These are phyloP conservation scores for Amphiprion ocellaris DNA, from an alignment of 2,113 vertebrate genomes.

Conservation along the genomic window DNA sequence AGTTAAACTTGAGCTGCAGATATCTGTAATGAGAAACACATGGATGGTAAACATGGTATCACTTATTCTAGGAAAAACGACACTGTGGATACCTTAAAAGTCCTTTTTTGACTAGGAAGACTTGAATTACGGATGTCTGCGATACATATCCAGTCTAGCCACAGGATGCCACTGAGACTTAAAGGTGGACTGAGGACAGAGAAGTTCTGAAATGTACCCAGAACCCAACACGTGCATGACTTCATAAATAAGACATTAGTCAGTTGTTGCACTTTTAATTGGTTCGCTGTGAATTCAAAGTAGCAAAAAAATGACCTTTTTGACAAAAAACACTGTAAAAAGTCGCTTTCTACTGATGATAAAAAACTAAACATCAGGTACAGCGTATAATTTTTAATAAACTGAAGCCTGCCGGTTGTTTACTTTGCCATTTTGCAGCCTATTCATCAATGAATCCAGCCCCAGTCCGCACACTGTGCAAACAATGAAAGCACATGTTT, in stretches of 20 bases:
- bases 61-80: no score
- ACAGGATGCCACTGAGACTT: no score
- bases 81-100: no score
- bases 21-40: not conserved
- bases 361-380: not conserved
- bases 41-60: no score
- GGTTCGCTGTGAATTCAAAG: not conserved
- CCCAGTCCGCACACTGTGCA: not conserved
- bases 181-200: no score
- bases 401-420: not conserved
- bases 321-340: not conserved
- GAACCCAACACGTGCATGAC: no score
- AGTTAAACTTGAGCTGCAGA: not conserved
- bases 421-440: not conserved
- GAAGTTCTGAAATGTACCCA: no score
- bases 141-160: no score
- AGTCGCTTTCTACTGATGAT: not conserved
- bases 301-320: not conserved
- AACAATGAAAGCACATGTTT: not conserved
- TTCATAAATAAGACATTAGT: not conserved
- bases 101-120: no score
- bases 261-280: conserved; percentile 1
- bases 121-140: no score
- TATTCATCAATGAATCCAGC: not conserved
- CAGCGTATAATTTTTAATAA: not conserved